Base-by-base conservation (phyloP, 1,140 invertebrate genomes). In the Leptopilina boulardi region DNA sequence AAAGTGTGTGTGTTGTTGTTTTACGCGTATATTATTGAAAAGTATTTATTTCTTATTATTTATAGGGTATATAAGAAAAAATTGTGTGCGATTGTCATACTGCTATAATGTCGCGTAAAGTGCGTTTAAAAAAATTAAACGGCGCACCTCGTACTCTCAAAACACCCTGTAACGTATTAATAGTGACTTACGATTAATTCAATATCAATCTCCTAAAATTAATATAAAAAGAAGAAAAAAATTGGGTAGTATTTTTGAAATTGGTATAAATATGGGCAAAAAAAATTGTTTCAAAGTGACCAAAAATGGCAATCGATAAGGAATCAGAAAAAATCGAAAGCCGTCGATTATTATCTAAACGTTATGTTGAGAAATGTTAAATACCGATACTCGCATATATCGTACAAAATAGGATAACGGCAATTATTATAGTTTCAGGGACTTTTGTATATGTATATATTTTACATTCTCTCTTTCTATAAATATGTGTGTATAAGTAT, bases 31-130 rank as follows among this genome's bases (percentile, higher is more conserved):
- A 66, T 66, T 30, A 66, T 30, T 2, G 59, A 66, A 66, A 66
- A 66, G 23, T 26, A 66, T 26, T 8, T 30, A 66, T 66, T 23
- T 23, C 23, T 34, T 66, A 66, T 26, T 30, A 66, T 66, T 54
- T 66, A 66, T 23, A 66, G 59, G n/a, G n/a, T n/a, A n/a, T n/a
- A n/a, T 66, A 66, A 66, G 23, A 66, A 66, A 34, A 30, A 66
- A 5, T n/a, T 66, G 59, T 66, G 59, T 66, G 59, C 59, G 59
- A 66, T 66, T 66, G 59, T 66, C 59, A 66, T 66, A 66, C 26
- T 30, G 59, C 59, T 66, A 15, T 15, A 23, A 23, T 23, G 59
- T 23, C 23, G 26, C 8, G 15, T 34, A 30, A 66, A 66, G 59
- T 66, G 59, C 59, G 59, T 66, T 18, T 51, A 15, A 13, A 21